Evolutionary conservation across 1,140 invertebrate genomes (phyloP), one percentile per base, ranked within the genome.

Genomic region (Drosophila tristis): DNA sequence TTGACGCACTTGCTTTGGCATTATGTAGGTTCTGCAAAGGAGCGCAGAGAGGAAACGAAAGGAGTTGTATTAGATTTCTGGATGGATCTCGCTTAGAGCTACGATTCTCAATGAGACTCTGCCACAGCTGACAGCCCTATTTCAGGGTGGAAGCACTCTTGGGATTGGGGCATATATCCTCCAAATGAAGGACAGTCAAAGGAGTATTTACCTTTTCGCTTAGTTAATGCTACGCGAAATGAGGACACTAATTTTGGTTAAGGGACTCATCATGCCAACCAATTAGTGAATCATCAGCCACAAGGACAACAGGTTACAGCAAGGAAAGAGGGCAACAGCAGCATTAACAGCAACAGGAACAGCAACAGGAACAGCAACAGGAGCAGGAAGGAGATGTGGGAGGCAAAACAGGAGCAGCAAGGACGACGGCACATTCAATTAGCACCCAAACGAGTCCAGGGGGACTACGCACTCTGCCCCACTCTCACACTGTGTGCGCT

Each of bases 1-100:
- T 11, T 74, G 61, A 26, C 89, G 62, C 4, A 74, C 51, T 55
- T 66, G 59, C 31, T 65, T 74, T 45, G 74, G 64, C 75, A 80
- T 82, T 16, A 56, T 84, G 23, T 25, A 43, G 39, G 39, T 43
- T 45, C 80, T 84, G 35, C 8, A 31, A 29, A 1, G n/a, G 13
- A 23, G 42, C 20, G 20, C 1, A 20, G 20, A 2, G 0, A 43
- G 2, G 20, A 0, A 49, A 43, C 29, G 5, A 50, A 58, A 23
- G 45, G 25, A 47, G 2, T 35, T 1, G 31, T 9, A 11, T 11
- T 23, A 9, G 20, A 20, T 25, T 8, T 58, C 13, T 20, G n/a
- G 9, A 8, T 49, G 16, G 25, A 50, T 35, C 2, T 1, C 2
- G 13, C 31, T 31, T 31, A 31, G 31, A 9, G 31, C 31, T 9